Evolutionary conservation across 37 sponge, comb jelly and placozoan species (phyloP).

Genomic region (Halisarca cf. caerulea): DNA sequence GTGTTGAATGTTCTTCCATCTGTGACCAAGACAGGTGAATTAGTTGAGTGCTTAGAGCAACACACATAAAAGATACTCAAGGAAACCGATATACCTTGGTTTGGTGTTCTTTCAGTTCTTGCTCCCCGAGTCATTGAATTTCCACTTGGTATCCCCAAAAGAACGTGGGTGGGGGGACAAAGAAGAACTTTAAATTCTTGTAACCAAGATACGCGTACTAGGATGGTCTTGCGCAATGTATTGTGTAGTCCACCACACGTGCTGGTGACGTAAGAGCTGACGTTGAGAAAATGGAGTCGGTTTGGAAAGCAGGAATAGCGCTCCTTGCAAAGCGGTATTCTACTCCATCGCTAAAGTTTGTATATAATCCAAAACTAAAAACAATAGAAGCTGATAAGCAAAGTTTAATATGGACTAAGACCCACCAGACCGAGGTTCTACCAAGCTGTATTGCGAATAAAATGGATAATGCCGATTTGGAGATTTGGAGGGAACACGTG

Average conservation of each 20-base stretch:
- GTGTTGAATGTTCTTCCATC: slow-evolving; percentile 26
- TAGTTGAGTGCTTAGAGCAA: not conserved
- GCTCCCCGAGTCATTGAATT: not conserved
- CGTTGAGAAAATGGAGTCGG: not conserved
- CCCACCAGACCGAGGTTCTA: slow-evolving; percentile 9
- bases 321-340: not conserved
- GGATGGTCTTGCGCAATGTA: not conserved
- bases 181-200: slow-evolving; percentile 5
- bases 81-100: not conserved
- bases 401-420: slow-evolving; percentile 55
- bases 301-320: not conserved
- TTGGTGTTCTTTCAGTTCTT: not conserved
- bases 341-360: slow-evolving; percentile 18
- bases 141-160: not conserved
- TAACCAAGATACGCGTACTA: slow-evolving; percentile 15
- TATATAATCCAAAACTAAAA: slow-evolving; percentile 40
- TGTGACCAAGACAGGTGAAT: not conserved
- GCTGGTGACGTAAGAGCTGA: not conserved
- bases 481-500: slow-evolving; percentile 11
- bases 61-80: too few relatives aligned
- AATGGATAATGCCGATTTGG: slow-evolving; percentile 2
- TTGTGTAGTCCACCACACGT: not conserved
- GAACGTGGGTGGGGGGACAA: slow-evolving; percentile 24
- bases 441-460: slow-evolving; percentile 7
- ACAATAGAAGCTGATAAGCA: slow-evolving; percentile 62